These are phyloP conservation scores for Theocolax elegans DNA, from an alignment of 1,140 invertebrate species.

Conservation along the genomic window DNA sequence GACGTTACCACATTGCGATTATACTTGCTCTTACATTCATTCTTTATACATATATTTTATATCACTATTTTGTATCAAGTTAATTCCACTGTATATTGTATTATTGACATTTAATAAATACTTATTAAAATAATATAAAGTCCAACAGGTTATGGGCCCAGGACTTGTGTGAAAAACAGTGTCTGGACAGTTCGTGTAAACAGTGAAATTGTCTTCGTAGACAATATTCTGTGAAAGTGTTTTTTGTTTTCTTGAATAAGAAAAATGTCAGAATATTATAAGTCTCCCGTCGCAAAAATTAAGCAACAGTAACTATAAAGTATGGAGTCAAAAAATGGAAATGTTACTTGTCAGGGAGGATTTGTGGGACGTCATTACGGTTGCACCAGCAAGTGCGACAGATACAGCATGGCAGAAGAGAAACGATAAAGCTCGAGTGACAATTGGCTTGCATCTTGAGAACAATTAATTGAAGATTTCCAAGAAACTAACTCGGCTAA, in stretches of 20 bases:
- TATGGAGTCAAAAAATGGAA: constrained; percentile 45
- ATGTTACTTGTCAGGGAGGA: constrained; percentile 43
- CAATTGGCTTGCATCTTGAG: constrained; percentile 39
- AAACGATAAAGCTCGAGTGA: constrained; percentile 35
- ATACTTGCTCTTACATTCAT: too few species aligned
- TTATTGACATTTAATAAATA: too few species aligned
- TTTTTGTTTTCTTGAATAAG: neutral
- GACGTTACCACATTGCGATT: too few species aligned
- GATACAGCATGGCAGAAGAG: neutral
- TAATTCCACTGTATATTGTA: too few species aligned
- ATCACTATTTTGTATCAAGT: too few species aligned
- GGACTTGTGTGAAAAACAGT: neutral
- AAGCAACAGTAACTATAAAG: constrained; percentile 35
- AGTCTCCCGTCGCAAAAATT: constrained; percentile 35
- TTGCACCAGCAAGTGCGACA: neutral
- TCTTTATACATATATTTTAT: too few species aligned
- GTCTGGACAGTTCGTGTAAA: neutral
- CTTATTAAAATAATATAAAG: too few species aligned
- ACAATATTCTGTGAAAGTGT: too few species aligned
- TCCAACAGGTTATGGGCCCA: constrained; percentile 8
- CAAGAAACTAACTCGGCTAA: neutral
- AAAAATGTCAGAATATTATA: neutral
- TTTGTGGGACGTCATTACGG: constrained; percentile 35
- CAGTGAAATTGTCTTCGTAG: neutral
- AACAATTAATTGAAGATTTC: constrained; percentile 39